phyloP scores from a whole-genome alignment of 2,888 invertebrate species.

The Acanthosepion lycidas region DNA sequence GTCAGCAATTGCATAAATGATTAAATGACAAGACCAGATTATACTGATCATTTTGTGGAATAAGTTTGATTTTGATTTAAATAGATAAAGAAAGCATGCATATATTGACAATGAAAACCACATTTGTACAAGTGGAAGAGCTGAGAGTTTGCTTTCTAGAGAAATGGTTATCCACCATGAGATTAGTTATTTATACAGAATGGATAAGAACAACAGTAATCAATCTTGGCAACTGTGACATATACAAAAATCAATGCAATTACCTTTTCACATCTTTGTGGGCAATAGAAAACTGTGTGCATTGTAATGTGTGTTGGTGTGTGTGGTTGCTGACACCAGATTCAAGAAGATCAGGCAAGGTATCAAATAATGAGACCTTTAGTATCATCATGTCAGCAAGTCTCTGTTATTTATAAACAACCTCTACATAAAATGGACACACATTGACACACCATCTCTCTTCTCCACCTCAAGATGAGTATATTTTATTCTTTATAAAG shows the following conservation, averaged over 20 bases:
- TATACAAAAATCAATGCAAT: neutral
- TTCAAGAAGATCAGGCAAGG: slow-evolving; percentile 33
- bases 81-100: neutral
- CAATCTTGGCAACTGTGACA: neutral
- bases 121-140: slow-evolving; percentile 23
- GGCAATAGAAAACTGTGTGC: slow-evolving; percentile 12
- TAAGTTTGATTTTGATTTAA: neutral
- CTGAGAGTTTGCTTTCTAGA: slow-evolving; percentile 8
- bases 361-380: neutral
- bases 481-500: neutral
- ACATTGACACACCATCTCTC: neutral
- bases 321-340: neutral
- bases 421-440: neutral
- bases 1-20: slow-evolving; percentile 33
- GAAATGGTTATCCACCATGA: slow-evolving; percentile 20
- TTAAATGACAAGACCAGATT: neutral
- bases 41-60: neutral
- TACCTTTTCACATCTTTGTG: neutral
- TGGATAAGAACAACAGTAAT: neutral
- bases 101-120: neutral
- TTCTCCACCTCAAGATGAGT: neutral
- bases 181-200: neutral
- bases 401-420: neutral
- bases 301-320: neutral
- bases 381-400: neutral